Percentiles rank a stretch among this genome's conserved stretches.
Evolutionary conservation across 2,797 vertebrate genomes (phyloP).

Genomic region (Emydoidea blandingii): DNA sequence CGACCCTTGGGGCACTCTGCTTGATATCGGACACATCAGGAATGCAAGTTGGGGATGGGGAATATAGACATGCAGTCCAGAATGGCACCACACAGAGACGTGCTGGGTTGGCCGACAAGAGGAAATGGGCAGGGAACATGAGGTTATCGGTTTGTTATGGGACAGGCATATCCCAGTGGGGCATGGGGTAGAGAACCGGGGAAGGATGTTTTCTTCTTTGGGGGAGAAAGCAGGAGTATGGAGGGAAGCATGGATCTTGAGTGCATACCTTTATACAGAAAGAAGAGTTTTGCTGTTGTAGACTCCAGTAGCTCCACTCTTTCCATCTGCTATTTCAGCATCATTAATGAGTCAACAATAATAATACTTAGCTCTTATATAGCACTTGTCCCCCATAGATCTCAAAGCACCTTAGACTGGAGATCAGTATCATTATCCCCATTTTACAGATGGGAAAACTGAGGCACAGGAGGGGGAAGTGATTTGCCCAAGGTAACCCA

Average conservation of each 20-base stretch:
- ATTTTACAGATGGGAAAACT: background rate
- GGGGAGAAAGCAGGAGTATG: background rate
- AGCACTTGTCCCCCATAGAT: background rate
- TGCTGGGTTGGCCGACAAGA: too few relatives aligned
- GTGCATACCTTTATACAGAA: background rate
- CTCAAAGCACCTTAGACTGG: background rate
- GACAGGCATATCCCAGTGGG: background rate
- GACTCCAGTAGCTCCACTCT: background rate
- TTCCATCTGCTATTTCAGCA: background rate
- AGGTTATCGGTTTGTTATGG: background rate
- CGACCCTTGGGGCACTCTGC: too few relatives aligned
- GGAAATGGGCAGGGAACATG: background rate
- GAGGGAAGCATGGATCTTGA: background rate
- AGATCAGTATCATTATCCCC: background rate
- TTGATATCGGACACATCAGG: background rate
- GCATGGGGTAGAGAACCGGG: background rate
- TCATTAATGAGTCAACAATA: background rate
- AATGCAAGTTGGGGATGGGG: background rate
- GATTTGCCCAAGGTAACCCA: rapidly evolving
- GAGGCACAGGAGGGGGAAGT: background rate
- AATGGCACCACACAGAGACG: background rate
- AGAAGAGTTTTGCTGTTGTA: background rate
- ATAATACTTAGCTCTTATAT: background rate
- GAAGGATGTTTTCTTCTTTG: background rate
- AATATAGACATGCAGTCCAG: background rate